Evolutionary conservation across 2,797 vertebrate genomes (phyloP).

Genomic region (Mareca penelope): DNA sequence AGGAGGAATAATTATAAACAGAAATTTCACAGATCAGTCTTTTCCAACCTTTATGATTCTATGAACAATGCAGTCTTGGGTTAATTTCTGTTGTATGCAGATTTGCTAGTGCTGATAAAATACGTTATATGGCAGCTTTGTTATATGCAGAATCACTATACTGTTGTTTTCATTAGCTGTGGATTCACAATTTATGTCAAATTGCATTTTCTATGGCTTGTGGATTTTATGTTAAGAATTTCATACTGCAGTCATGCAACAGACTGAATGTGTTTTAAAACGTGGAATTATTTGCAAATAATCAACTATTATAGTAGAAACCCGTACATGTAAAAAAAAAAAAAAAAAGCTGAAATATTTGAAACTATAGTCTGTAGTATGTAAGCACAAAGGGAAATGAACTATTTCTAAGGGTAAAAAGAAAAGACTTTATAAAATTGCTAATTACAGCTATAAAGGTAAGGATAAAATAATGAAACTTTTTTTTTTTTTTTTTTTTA

Average conservation of each 20-base stretch:
- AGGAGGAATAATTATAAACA: not conserved
- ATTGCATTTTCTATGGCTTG: not conserved
- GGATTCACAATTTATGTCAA: not conserved
- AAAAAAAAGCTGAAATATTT: not conserved
- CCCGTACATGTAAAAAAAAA: not conserved
- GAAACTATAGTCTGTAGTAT: not conserved
- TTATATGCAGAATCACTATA: rapidly evolving
- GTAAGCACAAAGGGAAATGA: not conserved
- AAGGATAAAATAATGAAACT: not conserved
- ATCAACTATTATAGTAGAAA: not conserved
- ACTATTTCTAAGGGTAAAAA: not conserved
- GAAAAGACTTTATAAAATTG: not conserved
- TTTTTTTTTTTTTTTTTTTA: not conserved
- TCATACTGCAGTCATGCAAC: not conserved
- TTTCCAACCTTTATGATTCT: too few relatives aligned
- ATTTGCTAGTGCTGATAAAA: not conserved
- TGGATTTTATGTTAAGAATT: not conserved
- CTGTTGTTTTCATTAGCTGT: not conserved
- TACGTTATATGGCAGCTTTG: not conserved
- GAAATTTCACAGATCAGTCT: not conserved
- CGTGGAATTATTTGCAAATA: not conserved
- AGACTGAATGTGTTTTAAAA: not conserved
- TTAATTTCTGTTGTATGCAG: not conserved
- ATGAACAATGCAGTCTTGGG: not conserved
- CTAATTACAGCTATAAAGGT: not conserved